Percentiles rank a stretch among this genome's conserved stretches.
These are phyloP conservation scores for Actinernus sp. DNA, from an alignment of 92 coral and sea anemone species.

Conservation along the genomic window DNA sequence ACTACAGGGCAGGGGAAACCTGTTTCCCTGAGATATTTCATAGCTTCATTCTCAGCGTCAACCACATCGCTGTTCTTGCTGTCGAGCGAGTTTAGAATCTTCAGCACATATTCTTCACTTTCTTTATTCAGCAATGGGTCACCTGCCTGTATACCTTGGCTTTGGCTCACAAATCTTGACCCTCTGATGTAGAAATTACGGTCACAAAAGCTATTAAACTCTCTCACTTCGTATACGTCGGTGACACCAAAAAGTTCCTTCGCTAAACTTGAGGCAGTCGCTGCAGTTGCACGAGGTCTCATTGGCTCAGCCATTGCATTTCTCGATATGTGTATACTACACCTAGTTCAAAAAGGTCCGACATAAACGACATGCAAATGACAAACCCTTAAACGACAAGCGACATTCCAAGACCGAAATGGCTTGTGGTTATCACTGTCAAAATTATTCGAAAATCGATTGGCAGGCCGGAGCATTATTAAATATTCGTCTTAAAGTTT, in stretches of 20 bases:
- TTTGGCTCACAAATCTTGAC: not conserved
- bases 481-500: no score
- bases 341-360: no score
- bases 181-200: constrained; percentile 60
- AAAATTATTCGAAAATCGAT: no score
- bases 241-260: constrained; percentile 25
- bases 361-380: no score
- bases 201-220: constrained; percentile 38
- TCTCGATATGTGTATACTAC: no score
- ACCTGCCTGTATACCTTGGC: not conserved
- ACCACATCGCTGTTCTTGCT: constrained; percentile 34
- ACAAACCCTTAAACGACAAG: no score
- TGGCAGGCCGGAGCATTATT: no score
- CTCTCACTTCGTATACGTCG: constrained; percentile 29
- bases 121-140: not conserved
- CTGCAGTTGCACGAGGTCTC: constrained; percentile 6
- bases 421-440: no score
- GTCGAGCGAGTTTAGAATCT: constrained; percentile 56
- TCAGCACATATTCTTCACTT: constrained; percentile 45
- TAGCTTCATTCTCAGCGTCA: constrained; percentile 47
- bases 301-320: no score
- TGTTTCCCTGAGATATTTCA: constrained; percentile 27
- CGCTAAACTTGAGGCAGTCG: constrained; percentile 30
- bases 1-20: constrained; percentile 53
- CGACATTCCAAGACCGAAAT: no score